Evolutionary conservation across 2,888 invertebrate genomes (phyloP).

Genomic region (Chrysolina haemoptera): DNA sequence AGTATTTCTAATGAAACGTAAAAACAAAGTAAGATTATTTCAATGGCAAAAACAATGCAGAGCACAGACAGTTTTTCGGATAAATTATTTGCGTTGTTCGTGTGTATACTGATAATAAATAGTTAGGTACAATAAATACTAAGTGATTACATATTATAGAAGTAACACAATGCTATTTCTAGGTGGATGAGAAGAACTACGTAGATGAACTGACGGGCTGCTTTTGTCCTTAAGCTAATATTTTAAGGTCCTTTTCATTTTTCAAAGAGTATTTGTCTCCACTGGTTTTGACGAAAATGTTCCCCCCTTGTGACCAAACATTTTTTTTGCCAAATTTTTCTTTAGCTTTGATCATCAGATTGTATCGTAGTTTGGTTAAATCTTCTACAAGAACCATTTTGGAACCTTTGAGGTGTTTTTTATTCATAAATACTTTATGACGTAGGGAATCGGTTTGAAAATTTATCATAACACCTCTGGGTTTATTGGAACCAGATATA

Average conservation of each 20-base stretch:
- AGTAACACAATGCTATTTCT: neutral
- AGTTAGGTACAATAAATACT: conserved; percentile 10
- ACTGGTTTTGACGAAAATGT: conserved; percentile 11
- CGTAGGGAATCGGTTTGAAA: conserved; percentile 22
- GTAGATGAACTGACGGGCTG: conserved; percentile 19
- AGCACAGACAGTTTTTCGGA: too few relatives aligned
- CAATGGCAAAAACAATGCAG: neutral
- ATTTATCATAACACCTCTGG: conserved; percentile 14
- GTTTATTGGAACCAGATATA: conserved; percentile 19
- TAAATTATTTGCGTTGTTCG: conserved; percentile 7
- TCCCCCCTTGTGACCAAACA: conserved; percentile 17
- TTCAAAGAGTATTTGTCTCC: conserved; percentile 1
- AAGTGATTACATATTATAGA: conserved; percentile 18
- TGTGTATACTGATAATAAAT: too few relatives aligned
- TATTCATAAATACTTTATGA: too few relatives aligned
- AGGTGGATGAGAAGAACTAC: too few relatives aligned
- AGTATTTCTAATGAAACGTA: too few relatives aligned
- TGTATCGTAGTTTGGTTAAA: conserved; percentile 11
- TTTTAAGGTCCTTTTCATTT: conserved; percentile 10
- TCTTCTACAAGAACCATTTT: conserved; percentile 17
- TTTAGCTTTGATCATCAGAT: conserved; percentile 23
- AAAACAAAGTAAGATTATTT: neutral
- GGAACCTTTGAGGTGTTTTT: too few relatives aligned
- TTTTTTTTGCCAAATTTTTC: conserved; percentile 12
- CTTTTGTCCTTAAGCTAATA: too few relatives aligned